Evolutionary conservation across 2,797 vertebrate genomes (phyloP).

Genomic region (Molossus alvarezi): DNA sequence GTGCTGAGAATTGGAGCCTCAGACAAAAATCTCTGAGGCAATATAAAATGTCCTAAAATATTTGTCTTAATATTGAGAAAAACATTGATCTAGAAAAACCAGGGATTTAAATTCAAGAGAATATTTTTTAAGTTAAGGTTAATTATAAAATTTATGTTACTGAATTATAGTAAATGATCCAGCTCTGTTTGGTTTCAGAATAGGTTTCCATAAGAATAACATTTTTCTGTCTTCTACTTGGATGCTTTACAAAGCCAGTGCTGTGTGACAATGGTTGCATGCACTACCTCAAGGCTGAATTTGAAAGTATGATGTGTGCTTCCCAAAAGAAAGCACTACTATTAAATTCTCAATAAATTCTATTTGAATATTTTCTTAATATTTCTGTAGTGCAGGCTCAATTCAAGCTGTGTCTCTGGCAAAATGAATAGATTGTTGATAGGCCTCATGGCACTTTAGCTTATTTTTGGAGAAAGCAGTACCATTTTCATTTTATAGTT

Average conservation of each 20-base stretch:
- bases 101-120: not conserved
- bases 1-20: not conserved
- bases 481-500: not conserved
- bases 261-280: not conserved
- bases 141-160: not conserved
- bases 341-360: not conserved
- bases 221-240: not conserved
- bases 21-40: not conserved
- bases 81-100: not conserved
- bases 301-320: not conserved
- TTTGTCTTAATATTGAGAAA: not conserved
- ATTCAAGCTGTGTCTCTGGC: not conserved
- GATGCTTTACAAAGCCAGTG: not conserved
- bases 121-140: not conserved
- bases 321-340: not conserved
- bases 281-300: not conserved
- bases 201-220: not conserved
- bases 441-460: not conserved
- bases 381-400: not conserved
- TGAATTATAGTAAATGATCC: not conserved
- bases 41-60: not conserved
- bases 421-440: conserved; percentile 7
- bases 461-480: not conserved
- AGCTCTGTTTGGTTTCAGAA: conserved; percentile 54
- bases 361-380: not conserved